Evolutionary conservation across 1,140 invertebrate species (phyloP).

Genomic region (Camponotus vicinus): DNA sequence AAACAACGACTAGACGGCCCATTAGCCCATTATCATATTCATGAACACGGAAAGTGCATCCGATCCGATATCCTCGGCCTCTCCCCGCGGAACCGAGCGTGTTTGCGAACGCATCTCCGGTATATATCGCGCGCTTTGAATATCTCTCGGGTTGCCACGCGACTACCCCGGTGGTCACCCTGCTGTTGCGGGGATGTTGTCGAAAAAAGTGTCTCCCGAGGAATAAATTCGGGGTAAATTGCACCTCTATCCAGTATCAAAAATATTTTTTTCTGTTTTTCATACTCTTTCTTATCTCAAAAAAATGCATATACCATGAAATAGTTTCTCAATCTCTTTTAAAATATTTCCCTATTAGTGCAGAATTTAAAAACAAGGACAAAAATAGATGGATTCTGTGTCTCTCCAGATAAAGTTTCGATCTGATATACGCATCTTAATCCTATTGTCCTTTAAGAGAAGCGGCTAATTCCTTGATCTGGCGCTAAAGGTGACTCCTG

Average conservation of each 20-base stretch:
- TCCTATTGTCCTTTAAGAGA: constrained; percentile 65
- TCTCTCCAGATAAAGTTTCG: constrained; percentile 13
- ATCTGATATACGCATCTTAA: constrained; percentile 50
- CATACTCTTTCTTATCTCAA: background rate
- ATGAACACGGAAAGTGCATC: constrained; percentile 86
- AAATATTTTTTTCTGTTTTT: background rate
- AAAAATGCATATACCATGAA: background rate
- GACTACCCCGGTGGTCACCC: constrained; percentile 77
- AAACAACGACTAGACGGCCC: constrained; percentile 85
- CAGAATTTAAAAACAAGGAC: background rate
- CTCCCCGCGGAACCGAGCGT: constrained; percentile 48
- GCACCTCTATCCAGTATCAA: background rate
- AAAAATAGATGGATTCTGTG: background rate
- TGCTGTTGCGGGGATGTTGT: background rate
- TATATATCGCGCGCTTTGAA: constrained; percentile 44
- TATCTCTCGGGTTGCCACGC: constrained; percentile 77
- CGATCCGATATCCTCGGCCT: constrained; percentile 78
- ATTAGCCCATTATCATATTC: constrained; percentile 86
- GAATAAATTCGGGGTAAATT: background rate
- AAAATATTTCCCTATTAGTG: too few relatives aligned
- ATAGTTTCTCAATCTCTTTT: background rate
- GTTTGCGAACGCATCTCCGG: constrained; percentile 40
- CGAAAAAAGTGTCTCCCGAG: background rate
- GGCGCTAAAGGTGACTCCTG: constrained; percentile 19
- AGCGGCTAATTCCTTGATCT: constrained; percentile 35